A percentile compares a stretch with the other conserved stretches of the same genome.
Evolutionary conservation across 2,888 invertebrate genomes (phyloP).

Genomic region (Pristionchus japonicus): DNA sequence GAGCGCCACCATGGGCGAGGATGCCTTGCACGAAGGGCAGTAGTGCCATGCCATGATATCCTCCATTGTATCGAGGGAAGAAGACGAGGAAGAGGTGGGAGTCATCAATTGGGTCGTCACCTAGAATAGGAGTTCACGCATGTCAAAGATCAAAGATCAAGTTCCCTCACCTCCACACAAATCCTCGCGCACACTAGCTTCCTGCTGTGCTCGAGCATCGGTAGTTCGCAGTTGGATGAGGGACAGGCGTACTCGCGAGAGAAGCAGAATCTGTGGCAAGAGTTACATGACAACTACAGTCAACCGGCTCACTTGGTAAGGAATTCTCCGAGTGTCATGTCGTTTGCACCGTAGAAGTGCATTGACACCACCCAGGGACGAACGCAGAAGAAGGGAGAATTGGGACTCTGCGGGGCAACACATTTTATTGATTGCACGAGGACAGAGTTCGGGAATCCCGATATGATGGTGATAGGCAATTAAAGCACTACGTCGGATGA

Average conservation of each 20-base stretch:
- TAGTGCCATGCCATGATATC: conserved; percentile 69
- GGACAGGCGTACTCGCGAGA: conserved; percentile 88
- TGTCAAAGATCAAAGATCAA: neutral
- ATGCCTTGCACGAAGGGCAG: conserved; percentile 76
- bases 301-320: conserved; percentile 81
- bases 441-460: no score
- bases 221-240: conserved; percentile 84
- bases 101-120: conserved; percentile 68
- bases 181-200: conserved; percentile 82
- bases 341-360: conserved; percentile 93
- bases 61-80: conserved; percentile 23
- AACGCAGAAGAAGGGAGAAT: conserved; percentile 90
- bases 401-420: no score
- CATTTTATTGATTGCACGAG: no score
- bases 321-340: conserved; percentile 94
- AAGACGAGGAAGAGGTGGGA: conserved; percentile 46
- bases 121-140: conserved; percentile 28
- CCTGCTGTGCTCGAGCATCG: conserved; percentile 89
- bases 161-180: conserved; percentile 56
- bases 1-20: conserved; percentile 85
- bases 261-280: conserved; percentile 67
- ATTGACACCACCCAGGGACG: conserved; percentile 92
- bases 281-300: neutral
- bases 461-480: no score
- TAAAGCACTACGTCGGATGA: no score